A percentile compares a stretch with the other conserved stretches of the same genome.
phyloP scores from a whole-genome alignment of 2,113 vertebrate genomes.

The Otocyon megalotis region DNA sequence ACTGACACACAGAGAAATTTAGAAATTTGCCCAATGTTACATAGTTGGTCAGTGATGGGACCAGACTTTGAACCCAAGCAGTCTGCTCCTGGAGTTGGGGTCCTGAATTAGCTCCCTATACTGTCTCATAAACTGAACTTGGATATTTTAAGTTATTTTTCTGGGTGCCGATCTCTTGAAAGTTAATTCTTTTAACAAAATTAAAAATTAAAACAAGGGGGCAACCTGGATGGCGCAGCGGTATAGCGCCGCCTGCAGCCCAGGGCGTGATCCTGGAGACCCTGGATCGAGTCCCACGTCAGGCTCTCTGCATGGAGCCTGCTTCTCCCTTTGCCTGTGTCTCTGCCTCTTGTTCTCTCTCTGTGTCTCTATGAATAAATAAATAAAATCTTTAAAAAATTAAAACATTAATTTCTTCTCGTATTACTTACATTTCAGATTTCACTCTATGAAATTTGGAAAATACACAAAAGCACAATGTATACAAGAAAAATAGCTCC shows the following conservation, averaged over 20 bases:
- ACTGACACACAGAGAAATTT: no score
- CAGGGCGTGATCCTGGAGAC: no score
- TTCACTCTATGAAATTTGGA: not conserved
- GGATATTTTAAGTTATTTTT: not conserved
- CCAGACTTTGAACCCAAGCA: no score
- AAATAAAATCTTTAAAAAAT: not conserved
- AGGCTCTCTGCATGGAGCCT: no score
- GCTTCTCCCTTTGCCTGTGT: no score
- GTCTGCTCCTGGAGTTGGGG: not conserved
- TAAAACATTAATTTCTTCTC: not conserved
- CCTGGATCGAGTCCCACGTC: no score
- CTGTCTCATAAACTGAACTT: not conserved
- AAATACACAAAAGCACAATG: not conserved
- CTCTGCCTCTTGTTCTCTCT: no score
- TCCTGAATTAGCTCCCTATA: not conserved
- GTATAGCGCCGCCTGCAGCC: no score
- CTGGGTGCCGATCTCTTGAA: not conserved
- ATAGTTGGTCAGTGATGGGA: not conserved
- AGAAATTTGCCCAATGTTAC: not conserved
- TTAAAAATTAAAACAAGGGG: not conserved
- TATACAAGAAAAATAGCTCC: not conserved
- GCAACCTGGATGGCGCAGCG: no score
- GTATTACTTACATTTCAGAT: not conserved
- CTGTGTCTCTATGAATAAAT: no score
- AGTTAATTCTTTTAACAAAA: constrained; percentile 3